Evolutionary conservation across 92 coral and sea anemone species (phyloP), one percentile per base, ranked within the genome.

Genomic region (Diadumene lineata): DNA sequence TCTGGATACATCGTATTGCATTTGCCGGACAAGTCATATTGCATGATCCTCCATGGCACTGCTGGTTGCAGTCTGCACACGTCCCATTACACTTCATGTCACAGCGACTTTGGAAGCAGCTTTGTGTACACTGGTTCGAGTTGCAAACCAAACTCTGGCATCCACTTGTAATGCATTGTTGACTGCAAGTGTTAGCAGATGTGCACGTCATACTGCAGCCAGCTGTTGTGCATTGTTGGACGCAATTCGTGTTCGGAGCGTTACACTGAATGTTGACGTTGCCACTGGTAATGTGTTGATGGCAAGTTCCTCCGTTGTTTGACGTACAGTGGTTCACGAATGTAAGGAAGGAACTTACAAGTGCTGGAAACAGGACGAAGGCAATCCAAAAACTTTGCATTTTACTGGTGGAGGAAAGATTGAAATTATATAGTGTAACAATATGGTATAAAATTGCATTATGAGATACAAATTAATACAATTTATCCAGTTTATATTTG

Each of bases 251-350:
- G 6, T 29, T 34, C 26, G 34, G 27, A 16, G 61, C 33, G 11
- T 66, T 51, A 30, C 90, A 86, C 25, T 66, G 74, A 31, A 74
- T 66, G 16, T 77, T 66, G 26, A 76, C 75, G 2, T 58, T 58
- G 25, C 90, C 91, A 7, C 30, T 34, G 33, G 69, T 83, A 43
- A 86, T 23, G 74, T 86, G 83, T 65, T 82, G 91, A 43, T 86
- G 82, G 55, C 91, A 82, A 24, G 77, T 65, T 6, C 66, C 64
- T 19, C 60, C 46, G 60, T 60, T 56, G 27, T 76, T 68, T 51
- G 82, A 72, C 56, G 78, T 77, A 53, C 90, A 86, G 15, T 81
- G 78, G 17, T 62, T 62, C 3, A 62, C 31, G 38, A 28, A 28
- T 29, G 68, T 62, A n/a, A 62, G 3, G 43, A 62, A 62, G 11